phyloP scores from a whole-genome alignment of 2,113 vertebrate genomes.

The Ptilorrhoa leucosticta region DNA sequence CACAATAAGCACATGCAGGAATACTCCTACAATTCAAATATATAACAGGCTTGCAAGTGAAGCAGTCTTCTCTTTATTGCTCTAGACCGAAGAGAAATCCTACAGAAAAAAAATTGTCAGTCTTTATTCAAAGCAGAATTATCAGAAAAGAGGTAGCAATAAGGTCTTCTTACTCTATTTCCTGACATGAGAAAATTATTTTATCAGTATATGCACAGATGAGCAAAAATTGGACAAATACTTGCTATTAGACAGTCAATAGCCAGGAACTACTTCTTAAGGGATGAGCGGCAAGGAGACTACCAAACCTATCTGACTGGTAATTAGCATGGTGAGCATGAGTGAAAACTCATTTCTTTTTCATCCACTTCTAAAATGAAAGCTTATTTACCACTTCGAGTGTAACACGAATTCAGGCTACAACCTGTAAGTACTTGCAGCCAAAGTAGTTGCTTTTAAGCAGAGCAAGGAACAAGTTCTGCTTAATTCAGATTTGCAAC shows the following conservation, averaged over 20 bases:
- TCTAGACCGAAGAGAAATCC: not conserved
- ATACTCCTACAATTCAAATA: slow-evolving; percentile 1
- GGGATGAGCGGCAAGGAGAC: not conserved
- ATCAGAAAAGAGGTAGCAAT: not conserved
- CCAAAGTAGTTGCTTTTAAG: not conserved
- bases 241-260: not conserved
- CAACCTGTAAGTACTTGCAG: not conserved
- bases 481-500: not conserved
- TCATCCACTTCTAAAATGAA: not conserved
- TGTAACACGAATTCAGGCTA: not conserved
- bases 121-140: not conserved
- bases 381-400: not conserved
- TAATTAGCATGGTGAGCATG: not conserved
- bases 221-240: not conserved
- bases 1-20: not conserved
- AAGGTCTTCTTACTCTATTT: not conserved
- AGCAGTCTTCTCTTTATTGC: not conserved
- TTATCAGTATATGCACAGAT: not conserved
- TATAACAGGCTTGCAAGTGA: not conserved
- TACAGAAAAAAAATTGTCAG: not conserved
- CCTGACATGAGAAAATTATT: not conserved
- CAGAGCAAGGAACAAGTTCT: not conserved
- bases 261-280: not conserved
- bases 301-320: not conserved
- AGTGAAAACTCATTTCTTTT: not conserved